Percentiles rank a stretch among this genome's conserved stretches.
phyloP scores from a whole-genome alignment of 2,888 invertebrate genomes.

The Heliothis peltigera region DNA sequence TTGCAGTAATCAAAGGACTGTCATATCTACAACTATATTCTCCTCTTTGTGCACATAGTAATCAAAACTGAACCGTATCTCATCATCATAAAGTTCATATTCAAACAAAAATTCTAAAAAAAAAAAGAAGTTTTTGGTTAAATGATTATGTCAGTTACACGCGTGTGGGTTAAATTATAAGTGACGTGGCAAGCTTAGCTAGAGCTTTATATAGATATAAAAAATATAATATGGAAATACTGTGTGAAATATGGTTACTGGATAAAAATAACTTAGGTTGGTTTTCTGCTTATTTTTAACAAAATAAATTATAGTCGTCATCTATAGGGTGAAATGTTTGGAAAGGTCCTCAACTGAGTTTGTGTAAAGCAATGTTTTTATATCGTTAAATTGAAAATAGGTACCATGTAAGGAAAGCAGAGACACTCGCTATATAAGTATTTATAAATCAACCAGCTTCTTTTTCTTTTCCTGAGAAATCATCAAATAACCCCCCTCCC shows the following conservation, averaged over 20 bases:
- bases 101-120: not conserved
- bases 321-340: too few species aligned
- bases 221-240: conserved; percentile 2
- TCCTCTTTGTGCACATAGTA: not conserved
- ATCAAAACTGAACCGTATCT: conserved; percentile 2
- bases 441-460: too few species aligned
- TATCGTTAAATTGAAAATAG: too few species aligned
- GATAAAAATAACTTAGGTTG: not conserved
- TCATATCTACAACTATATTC: conserved; percentile 6
- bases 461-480: too few species aligned
- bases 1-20: conserved; percentile 19
- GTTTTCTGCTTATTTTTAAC: too few species aligned
- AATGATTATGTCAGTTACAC: conserved; percentile 37
- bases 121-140: conserved; percentile 7
- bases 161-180: conserved; percentile 15
- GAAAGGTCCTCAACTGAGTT: too few species aligned
- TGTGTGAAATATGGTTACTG: not conserved
- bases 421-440: too few species aligned
- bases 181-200: conserved; percentile 3
- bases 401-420: too few species aligned
- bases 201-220: not conserved
- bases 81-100: not conserved
- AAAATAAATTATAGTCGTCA: too few species aligned
- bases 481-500: too few species aligned
- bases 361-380: too few species aligned